Evolutionary conservation across 2,888 invertebrate species (phyloP), one percentile per base, ranked within the genome.

Genomic region (Scaptomyza cyrtandrae): DNA sequence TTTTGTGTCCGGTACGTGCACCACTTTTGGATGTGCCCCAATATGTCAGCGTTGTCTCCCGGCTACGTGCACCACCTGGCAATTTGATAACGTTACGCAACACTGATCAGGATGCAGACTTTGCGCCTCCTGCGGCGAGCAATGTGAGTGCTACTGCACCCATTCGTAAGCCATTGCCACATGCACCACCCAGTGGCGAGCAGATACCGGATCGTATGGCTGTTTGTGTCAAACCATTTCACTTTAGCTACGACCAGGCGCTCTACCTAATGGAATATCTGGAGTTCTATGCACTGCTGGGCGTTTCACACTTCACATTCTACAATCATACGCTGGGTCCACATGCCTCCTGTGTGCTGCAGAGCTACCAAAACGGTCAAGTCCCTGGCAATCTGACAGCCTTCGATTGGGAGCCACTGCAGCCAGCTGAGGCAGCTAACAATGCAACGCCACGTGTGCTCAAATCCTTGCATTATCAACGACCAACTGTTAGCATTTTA

Each of bases 151-250:
- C 49, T 6, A 61, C 49, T 13, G 44, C 16, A 9, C 52, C 37
- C 9, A 45, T 41, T 6, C 55, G 64, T 0, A 45, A 27, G 0
- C 37, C 64, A 0, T 0, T 35, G 24, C 63, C 68, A 6, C 68
- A 77, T 16, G 71, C 81, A 13, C 85, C 89, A 2, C 89, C 89
- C 14, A 84, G 79, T 11, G 88, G 82, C 2, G 89, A 90, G 5
- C 86, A 90, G 55, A 91, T 92, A 67, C 90, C 92, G 19, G 93
- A 95, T 74, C 94, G 93, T 46, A 93, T 95, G 52, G 97, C 96
- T 27, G 94, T 97, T 31, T 98, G 98, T 91, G 97, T 98, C 39
- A 98, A 98, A 89, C 98, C 98, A 0, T 94, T 98, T 73, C 98
- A 98, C 92, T 98, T 96, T 91, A 95, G 96, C 80, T 98, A 97